Evolutionary conservation across 2,113 vertebrate genomes (phyloP), one percentile per base, ranked within the genome.

Genomic region (Isichthys henryi): DNA sequence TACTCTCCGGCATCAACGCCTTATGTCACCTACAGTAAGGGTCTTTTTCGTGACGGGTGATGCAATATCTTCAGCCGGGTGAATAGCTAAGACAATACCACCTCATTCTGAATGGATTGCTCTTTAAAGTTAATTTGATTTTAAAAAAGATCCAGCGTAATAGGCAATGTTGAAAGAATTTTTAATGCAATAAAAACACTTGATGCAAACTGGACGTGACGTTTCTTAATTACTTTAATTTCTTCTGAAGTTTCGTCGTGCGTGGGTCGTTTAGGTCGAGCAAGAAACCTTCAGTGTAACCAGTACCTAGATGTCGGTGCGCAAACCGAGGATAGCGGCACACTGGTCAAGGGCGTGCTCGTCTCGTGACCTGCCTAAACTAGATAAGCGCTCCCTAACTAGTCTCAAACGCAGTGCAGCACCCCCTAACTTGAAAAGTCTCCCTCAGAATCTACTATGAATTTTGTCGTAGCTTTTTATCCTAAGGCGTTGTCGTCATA

Each of bases 31-130:
- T 58, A 83, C 80, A 50, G 10, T 46, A 52, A 23, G 86, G 46
- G 86, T 58, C 53, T 88, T 80, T 70, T 90, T 82, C 56, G 13
- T 50, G 27, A 39, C 7, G 89, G 89, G 89, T 90, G 89, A 90
- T 88, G 89, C 89, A 90, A 90, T 86, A 48, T 56, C 70, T 39
- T 43, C 52, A 39, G 39, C 53, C 43, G 31, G 9, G 56, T 39
- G 52, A 87, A 31, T 43, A 56, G 50, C 27, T 27, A 56, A 56
- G 52, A n/a, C 13, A 56, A 87, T 87, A 87, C 13, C 19, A 2
- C 19, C 23, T 43, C 53, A n/a, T 58, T 58, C 19, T 19, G 5
- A 5, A 9, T 35, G n/a, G 31, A 52, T 39, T 35, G 52, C 56
- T 48, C 45, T 88, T 62, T 46, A 11, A 23, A 23, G 11, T 62